Percentiles rank a stretch among this genome's conserved stretches.
Evolutionary conservation across 2,113 vertebrate species (phyloP).

Genomic region (Stictonetta naevosa): DNA sequence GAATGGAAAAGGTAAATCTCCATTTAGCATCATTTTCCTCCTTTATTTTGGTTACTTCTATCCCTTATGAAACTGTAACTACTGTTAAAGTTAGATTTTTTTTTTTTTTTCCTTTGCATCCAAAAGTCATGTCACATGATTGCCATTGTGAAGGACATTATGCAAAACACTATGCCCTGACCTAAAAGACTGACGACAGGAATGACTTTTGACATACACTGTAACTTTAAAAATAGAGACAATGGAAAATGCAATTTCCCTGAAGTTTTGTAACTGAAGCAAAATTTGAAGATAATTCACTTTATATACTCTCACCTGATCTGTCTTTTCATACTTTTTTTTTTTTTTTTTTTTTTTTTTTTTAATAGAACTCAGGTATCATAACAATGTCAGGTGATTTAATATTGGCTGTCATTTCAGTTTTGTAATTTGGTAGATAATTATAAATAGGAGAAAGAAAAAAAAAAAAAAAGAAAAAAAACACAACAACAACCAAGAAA

Average conservation of each 20-base stretch:
- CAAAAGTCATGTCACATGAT: background rate
- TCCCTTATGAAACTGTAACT: background rate
- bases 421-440: background rate
- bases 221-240: background rate
- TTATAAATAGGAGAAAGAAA: background rate
- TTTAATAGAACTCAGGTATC: background rate
- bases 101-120: background rate
- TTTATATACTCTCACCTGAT: background rate
- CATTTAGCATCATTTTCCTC: background rate
- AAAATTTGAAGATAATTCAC: background rate
- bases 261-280: background rate
- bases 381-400: background rate
- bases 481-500: background rate
- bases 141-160: background rate
- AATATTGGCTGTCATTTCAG: background rate
- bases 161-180: background rate
- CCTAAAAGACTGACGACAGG: background rate
- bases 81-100: background rate
- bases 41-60: background rate
- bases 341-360: too few species aligned
- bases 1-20: fast-evolving
- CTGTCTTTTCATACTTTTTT: background rate
- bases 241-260: fast-evolving
- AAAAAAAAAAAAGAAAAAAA: background rate
- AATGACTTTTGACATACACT: background rate